These are phyloP conservation scores for Ranitomeya imitator DNA, from an alignment of 2,113 vertebrate genomes.

Conservation along the genomic window DNA sequence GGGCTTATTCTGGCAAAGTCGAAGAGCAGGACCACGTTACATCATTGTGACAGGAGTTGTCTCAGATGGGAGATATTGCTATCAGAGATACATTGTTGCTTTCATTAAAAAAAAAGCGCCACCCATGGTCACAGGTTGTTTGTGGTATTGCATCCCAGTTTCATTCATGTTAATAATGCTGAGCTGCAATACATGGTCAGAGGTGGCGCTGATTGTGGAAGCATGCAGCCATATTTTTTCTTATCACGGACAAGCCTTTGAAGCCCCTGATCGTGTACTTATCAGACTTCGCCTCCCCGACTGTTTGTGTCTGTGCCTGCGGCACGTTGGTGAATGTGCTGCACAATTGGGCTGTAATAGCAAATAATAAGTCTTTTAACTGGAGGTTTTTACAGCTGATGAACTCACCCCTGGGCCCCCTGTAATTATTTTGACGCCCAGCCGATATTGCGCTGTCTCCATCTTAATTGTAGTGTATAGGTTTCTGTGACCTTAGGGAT, in stretches of 20 bases:
- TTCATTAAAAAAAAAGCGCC: no score
- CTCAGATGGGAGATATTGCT: no score
- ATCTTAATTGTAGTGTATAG: conserved; percentile 18
- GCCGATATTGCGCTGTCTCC: conserved; percentile 17
- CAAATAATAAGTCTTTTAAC: conserved; percentile 9
- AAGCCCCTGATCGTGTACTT: not conserved
- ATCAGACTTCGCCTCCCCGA: not conserved
- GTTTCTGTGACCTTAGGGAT: conserved; percentile 27
- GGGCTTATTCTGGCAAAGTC: no score
- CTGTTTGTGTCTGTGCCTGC: not conserved
- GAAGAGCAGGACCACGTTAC: no score
- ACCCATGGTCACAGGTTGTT: no score
- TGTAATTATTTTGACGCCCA: conserved; percentile 39
- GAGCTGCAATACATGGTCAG: not conserved
- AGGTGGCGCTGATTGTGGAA: not conserved
- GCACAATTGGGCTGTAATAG: conserved; percentile 13
- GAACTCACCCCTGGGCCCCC: conserved; percentile 29
- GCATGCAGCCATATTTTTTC: no score
- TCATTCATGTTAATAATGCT: no score
- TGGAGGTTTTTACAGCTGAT: conserved; percentile 1
- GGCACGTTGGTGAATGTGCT: not conserved
- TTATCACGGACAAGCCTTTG: not conserved
- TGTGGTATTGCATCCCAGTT: not conserved
- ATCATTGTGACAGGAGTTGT: no score
- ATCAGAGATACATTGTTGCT: no score